Evolutionary conservation across 2,113 vertebrate genomes (phyloP).

Genomic region (Ctenomys sociabilis): DNA sequence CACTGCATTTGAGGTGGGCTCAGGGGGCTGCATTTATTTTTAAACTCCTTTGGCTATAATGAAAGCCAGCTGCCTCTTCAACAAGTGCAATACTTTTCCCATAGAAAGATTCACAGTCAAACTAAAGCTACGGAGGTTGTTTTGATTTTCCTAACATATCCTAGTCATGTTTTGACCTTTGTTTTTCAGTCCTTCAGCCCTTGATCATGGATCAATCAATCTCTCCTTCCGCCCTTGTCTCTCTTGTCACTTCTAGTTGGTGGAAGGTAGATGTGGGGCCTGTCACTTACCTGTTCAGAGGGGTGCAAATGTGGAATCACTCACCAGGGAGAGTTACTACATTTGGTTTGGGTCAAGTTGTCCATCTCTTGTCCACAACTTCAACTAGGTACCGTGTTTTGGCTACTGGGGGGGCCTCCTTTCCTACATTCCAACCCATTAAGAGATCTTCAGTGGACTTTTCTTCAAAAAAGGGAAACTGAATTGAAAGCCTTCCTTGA

Average conservation of each 20-base stretch:
- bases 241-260: not conserved
- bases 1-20: conserved; percentile 51
- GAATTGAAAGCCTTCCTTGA: not conserved
- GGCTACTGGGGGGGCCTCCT: not conserved
- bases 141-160: conserved; percentile 18
- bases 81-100: conserved; percentile 54
- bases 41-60: conserved; percentile 70
- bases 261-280: not conserved
- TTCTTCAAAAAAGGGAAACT: not conserved
- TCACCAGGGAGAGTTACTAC: not conserved
- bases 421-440: not conserved
- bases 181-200: not conserved
- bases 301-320: no score
- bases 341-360: not conserved
- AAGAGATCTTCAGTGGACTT: not conserved
- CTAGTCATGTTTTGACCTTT: not conserved
- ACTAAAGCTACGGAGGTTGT: not conserved
- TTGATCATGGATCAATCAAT: not conserved
- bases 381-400: not conserved
- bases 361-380: not conserved
- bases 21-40: conserved; percentile 66
- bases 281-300: not conserved
- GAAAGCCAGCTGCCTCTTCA: conserved; percentile 70
- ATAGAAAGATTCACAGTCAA: not conserved
- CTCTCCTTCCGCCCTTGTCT: not conserved